Conservation (phyloP, 2,113 vertebrate genomes). For the Silurus glanis region DNA sequence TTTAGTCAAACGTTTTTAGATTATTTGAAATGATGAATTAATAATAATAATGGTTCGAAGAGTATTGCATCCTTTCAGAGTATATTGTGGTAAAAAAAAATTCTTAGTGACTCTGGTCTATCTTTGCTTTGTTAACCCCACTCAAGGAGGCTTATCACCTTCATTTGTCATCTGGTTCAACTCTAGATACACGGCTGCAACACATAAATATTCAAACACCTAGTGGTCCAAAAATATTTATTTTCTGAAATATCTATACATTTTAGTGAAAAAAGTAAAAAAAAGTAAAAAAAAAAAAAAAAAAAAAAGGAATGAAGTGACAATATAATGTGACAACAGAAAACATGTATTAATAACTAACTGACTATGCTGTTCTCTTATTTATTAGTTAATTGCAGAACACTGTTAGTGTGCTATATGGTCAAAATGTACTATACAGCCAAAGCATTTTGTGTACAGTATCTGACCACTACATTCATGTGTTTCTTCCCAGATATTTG, state of each 20-base stretch:
- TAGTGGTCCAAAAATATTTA: slow-evolving; percentile 14
- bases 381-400: not conserved
- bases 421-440: not conserved
- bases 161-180: slow-evolving; percentile 27
- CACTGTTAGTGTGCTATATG: no score
- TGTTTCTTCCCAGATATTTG: no score
- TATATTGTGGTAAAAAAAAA: not conserved
- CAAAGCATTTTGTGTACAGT: not conserved
- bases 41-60: not conserved
- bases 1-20: not conserved
- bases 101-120: not conserved
- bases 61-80: not conserved
- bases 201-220: slow-evolving; percentile 1
- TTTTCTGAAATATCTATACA: slow-evolving; percentile 43
- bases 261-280: no score
- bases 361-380: not conserved
- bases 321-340: not conserved
- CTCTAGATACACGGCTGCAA: slow-evolving; percentile 23
- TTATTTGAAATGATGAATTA: not conserved
- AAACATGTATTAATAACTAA: not conserved
- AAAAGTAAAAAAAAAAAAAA: no score
- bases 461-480: not conserved
- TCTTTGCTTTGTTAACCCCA: slow-evolving; percentile 17
- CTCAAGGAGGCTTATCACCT: slow-evolving; percentile 10
- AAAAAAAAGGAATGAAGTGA: not conserved